phyloP scores from a whole-genome alignment of 1,140 invertebrate species.

The Scaptomyza graminum region DNA sequence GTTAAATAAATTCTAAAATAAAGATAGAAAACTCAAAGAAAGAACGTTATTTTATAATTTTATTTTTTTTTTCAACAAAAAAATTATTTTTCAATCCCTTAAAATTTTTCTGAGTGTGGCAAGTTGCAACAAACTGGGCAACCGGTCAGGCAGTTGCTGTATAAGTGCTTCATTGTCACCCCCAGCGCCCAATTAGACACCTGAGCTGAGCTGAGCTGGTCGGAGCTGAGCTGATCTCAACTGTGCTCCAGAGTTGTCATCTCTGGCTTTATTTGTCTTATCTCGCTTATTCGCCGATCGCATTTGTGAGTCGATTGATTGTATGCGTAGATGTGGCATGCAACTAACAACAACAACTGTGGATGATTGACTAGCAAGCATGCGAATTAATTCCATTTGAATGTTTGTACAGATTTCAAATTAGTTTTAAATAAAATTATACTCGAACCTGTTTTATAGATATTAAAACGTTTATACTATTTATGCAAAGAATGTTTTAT shows the following conservation, averaged over 20 bases:
- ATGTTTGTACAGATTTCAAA: too few species aligned
- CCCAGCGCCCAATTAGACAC: conserved; percentile 81
- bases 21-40: too few species aligned
- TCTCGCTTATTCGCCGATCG: not conserved
- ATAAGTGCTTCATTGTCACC: conserved; percentile 80
- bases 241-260: not conserved
- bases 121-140: not conserved
- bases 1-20: too few species aligned
- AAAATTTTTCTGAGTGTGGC: not conserved
- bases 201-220: conserved; percentile 64
- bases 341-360: not conserved
- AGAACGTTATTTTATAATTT: too few species aligned
- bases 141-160: conserved; percentile 6
- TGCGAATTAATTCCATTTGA: not conserved
- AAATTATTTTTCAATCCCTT: too few species aligned
- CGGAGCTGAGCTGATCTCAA: not conserved
- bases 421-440: too few species aligned
- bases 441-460: too few species aligned
- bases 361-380: not conserved
- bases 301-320: conserved; percentile 38
- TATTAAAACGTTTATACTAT: too few species aligned
- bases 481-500: too few species aligned
- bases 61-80: too few species aligned
- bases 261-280: not conserved
- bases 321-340: conserved; percentile 7